Base-by-base conservation (phyloP, 2,797 vertebrate genomes). In the Peromyscus nudipes region DNA sequence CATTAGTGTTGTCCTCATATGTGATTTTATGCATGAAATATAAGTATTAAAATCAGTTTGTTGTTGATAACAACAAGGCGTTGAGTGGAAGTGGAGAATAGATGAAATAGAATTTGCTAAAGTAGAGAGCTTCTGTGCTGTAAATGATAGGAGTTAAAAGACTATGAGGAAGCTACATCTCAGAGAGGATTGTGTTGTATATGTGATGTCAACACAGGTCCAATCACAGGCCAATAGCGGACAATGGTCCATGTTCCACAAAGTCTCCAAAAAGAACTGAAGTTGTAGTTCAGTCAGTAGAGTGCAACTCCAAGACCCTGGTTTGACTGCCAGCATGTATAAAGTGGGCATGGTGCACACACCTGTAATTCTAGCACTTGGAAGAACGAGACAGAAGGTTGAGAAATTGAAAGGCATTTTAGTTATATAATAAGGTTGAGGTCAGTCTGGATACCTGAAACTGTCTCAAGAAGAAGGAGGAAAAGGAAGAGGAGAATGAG, bases 81-180 rank as follows among this genome's bases (percentile, higher is more conserved):
- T 46, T 0, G 40, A 76, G 13, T 16, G 80, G 6, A 80, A 34
- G n/a, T 57, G 62, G 29, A 64, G 6, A 65, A 89, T n/a, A 92
- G 71, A 77, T 71, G 64, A 52, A 57, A 91, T 23, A 92, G 64
- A 11, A 23, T 89, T 0, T 1, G 37, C 43, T 46, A 69, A 94
- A 97, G 69, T 67, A 60, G 0, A 3, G 14, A 2, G 27, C 9
- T 37, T 62, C 6, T 77, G 6, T 17, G 19, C 40, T 80, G 14
- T 64, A 34, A 96, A 76, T 57, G 86, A 57, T 62, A 40, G 3
- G 93, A 79, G 10, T 84, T 37, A n/a, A 94, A 94, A 27, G 2
- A 34, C 77, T 2, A 9, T 14, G 62, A 92, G 69, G 80, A 81
- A 65, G 19, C 3, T n/a, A 69, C 34, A n/a, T 16, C 46, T 49